phyloP scores from a whole-genome alignment of 2,797 vertebrate genomes.

The Mareca penelope region DNA sequence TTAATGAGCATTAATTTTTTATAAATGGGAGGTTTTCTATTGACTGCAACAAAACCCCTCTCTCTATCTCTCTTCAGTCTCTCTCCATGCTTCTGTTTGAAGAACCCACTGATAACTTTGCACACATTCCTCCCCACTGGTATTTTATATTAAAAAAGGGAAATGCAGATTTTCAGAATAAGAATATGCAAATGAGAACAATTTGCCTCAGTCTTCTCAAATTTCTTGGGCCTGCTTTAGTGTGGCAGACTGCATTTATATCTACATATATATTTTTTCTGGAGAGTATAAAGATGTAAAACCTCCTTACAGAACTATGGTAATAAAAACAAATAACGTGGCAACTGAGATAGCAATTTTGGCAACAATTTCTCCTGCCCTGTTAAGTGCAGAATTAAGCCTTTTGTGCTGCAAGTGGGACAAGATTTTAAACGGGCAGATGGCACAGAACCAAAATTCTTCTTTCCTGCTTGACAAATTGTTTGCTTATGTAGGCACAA shows the following conservation, averaged over 20 bases:
- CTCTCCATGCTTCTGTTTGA: not conserved
- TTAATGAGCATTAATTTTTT: not conserved
- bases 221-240: not conserved
- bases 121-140: not conserved
- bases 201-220: not conserved
- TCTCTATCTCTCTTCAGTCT: not conserved
- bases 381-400: conserved; percentile 16
- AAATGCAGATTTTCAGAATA: not conserved
- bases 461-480: conserved; percentile 51
- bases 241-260: not conserved
- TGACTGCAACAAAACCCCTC: not conserved
- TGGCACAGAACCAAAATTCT: conserved; percentile 22
- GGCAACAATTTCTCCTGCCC: conserved; percentile 16
- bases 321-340: conserved; percentile 35
- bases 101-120: not conserved
- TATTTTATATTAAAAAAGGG: not conserved
- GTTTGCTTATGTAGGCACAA: conserved; percentile 41
- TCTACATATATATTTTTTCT: not conserved
- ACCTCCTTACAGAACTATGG: conserved; percentile 15
- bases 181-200: not conserved
- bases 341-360: conserved; percentile 3
- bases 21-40: not conserved
- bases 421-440: not conserved
- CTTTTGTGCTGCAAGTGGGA: not conserved
- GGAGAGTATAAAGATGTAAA: conserved; percentile 14